phyloP scores from a whole-genome alignment of 2,797 vertebrate species.

The Hydrophis major region DNA sequence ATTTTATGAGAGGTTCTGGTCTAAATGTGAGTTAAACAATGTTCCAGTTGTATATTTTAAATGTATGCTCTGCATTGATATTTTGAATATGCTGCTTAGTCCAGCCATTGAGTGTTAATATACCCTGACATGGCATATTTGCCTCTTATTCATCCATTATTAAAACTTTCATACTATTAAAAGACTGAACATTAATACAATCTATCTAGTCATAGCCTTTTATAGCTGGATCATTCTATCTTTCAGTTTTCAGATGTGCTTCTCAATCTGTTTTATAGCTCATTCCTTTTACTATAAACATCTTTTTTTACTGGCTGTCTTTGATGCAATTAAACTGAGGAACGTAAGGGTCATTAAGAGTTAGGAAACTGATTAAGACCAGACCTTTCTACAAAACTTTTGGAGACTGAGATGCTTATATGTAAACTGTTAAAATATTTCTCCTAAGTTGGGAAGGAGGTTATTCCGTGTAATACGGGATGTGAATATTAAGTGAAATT shows the following conservation, averaged over 20 bases:
- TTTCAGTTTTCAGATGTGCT: constrained; percentile 55
- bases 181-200: constrained; percentile 60
- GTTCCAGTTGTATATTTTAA: constrained; percentile 73
- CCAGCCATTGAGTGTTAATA: constrained; percentile 50
- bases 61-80: constrained; percentile 61
- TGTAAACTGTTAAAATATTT: not conserved
- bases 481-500: not conserved
- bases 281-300: constrained; percentile 39
- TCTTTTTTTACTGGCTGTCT: constrained; percentile 30
- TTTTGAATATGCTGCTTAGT: constrained; percentile 63
- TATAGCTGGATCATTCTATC: constrained; percentile 49
- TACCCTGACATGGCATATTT: constrained; percentile 59
- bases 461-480: not conserved
- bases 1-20: constrained; percentile 51
- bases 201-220: constrained; percentile 55
- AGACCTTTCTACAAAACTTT: not conserved
- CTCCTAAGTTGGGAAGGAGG: not conserved
- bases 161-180: constrained; percentile 62
- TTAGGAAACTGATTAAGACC: not conserved
- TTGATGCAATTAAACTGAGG: constrained; percentile 12
- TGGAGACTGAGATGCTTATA: not conserved
- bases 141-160: constrained; percentile 68
- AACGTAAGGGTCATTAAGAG: constrained; percentile 5
- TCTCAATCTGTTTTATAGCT: constrained; percentile 49
- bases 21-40: constrained; percentile 51